These are phyloP conservation scores for Proteles cristata DNA, from an alignment of 2,113 vertebrate genomes.

Conservation along the genomic window DNA sequence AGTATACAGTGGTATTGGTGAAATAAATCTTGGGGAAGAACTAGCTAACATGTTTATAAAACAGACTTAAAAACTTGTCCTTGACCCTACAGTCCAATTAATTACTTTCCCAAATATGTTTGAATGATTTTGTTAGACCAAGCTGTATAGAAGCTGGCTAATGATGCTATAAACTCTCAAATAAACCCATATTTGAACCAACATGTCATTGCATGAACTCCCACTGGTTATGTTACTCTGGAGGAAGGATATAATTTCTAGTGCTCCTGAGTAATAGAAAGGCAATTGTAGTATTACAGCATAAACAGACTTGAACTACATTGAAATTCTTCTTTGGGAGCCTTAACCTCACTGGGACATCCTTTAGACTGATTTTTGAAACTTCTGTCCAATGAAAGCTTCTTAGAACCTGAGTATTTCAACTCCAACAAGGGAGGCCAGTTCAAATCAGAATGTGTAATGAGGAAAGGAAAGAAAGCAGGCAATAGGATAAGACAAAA, in stretches of 20 bases:
- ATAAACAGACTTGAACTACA: not conserved
- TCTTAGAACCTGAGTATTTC: not conserved
- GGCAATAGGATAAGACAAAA: not conserved
- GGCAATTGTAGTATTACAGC: not conserved
- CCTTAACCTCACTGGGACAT: not conserved
- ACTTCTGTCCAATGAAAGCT: not conserved
- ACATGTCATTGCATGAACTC: not conserved
- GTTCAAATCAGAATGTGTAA: not conserved
- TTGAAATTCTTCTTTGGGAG: not conserved
- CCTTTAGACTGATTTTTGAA: conserved; percentile 42
- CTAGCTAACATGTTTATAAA: not conserved
- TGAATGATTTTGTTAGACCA: conserved; percentile 12
- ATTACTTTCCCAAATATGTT: not conserved
- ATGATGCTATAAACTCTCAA: conserved; percentile 14
- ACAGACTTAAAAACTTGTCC: not conserved
- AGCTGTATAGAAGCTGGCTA: conserved; percentile 16
- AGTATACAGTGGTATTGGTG: not conserved
- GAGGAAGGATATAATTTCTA: not conserved
- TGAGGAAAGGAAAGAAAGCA: not conserved
- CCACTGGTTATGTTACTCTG: not conserved
- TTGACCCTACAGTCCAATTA: conserved; percentile 23
- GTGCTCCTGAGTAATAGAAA: not conserved
- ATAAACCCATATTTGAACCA: not conserved
- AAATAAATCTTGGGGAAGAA: not conserved
- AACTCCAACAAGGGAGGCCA: not conserved